phyloP scores from a whole-genome alignment of 2,113 vertebrate genomes.

The Strigops habroptila region DNA sequence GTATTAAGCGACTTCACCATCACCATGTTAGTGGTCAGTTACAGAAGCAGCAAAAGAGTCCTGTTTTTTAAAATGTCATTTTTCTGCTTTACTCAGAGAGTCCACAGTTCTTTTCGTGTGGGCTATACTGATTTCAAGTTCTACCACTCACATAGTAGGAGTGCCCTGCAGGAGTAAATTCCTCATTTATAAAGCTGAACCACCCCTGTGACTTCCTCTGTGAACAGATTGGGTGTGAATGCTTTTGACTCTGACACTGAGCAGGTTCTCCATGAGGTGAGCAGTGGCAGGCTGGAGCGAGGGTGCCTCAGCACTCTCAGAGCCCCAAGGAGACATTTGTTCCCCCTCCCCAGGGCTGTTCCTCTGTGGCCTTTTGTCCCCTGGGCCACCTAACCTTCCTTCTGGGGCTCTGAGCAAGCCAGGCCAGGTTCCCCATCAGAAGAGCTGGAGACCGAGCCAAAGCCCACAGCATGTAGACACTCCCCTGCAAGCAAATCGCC shows the following conservation, averaged over 20 bases:
- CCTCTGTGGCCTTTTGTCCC: not conserved
- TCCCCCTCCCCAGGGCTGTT: fast-evolving
- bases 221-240: fast-evolving
- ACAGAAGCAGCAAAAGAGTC: not conserved
- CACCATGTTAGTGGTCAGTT: not conserved
- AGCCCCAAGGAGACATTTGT: not conserved
- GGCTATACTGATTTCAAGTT: not conserved
- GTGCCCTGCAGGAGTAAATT: not conserved
- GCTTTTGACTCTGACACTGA: not conserved
- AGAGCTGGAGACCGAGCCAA: fast-evolving
- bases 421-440: not conserved
- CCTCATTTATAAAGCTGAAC: too few species aligned
- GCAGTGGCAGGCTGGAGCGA: fast-evolving
- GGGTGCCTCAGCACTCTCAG: not conserved
- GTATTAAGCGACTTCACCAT: not conserved
- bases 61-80: fast-evolving
- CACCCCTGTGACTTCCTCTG: not conserved
- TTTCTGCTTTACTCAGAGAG: too few species aligned
- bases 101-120: not conserved
- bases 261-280: not conserved
- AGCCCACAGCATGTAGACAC: fast-evolving
- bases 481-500: too few species aligned
- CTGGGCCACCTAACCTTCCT: fast-evolving
- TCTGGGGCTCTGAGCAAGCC: too few species aligned
- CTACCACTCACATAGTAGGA: not conserved